phyloP scores from a whole-genome alignment of 2,113 vertebrate genomes.

The Brachyhypopomus occidentalis region DNA sequence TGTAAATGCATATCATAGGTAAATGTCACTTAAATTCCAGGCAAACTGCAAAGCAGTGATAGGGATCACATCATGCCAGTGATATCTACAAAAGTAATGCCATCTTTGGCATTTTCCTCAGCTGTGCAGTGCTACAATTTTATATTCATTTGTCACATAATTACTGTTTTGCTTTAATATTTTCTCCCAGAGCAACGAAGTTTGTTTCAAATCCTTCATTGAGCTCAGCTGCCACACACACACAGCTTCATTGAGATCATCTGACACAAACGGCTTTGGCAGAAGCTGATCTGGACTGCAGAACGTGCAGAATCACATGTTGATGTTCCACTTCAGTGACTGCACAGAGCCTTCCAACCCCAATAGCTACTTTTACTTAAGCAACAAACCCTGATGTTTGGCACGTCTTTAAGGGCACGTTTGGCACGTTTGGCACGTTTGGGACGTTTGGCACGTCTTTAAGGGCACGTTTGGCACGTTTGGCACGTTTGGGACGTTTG shows the following conservation, averaged over 20 bases:
- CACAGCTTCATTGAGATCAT: no score
- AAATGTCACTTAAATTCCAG: no score
- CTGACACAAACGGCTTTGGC: background rate
- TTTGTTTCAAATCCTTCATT: background rate
- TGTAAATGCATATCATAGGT: no score
- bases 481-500: no score
- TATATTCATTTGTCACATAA: background rate
- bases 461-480: no score
- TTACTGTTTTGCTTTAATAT: background rate
- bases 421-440: no score
- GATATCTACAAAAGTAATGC: background rate
- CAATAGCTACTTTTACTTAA: background rate
- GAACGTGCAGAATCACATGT: background rate
- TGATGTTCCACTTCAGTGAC: background rate
- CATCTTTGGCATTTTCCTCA: no score
- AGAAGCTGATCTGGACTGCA: background rate
- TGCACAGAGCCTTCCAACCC: background rate
- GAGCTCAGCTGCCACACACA: background rate
- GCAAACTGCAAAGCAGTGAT: no score
- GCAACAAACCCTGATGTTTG: background rate
- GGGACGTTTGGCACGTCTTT: background rate
- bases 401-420: no score
- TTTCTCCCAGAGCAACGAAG: background rate
- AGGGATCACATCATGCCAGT: background rate
- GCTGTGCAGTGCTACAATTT: background rate